Conservation (phyloP, 1,140 invertebrate species). For the Drosophila virilis region DNA sequence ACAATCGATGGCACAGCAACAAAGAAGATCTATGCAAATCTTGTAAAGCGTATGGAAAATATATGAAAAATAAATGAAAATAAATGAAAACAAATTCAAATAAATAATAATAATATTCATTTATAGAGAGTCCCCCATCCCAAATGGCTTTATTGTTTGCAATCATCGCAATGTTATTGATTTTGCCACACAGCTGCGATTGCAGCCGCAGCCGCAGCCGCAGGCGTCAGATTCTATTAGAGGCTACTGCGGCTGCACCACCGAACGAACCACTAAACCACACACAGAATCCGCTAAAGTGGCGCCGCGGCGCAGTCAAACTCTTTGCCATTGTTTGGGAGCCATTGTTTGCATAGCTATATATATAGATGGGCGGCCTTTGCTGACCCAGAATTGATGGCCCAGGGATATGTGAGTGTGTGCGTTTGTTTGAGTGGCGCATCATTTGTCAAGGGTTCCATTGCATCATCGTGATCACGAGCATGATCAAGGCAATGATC, state of each 20-base stretch:
- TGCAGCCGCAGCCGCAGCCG: slow-evolving; percentile 34
- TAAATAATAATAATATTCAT: slow-evolving; percentile 68
- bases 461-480: slow-evolving; percentile 32
- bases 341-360: slow-evolving; percentile 41
- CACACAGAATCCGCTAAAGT: neutral
- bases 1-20: slow-evolving; percentile 59
- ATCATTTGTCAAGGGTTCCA: slow-evolving; percentile 27
- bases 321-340: slow-evolving; percentile 39
- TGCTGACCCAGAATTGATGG: slow-evolving; percentile 53
- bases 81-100: slow-evolving; percentile 43
- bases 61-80: slow-evolving; percentile 57
- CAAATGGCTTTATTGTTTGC: slow-evolving; percentile 75
- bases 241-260: slow-evolving; percentile 27
- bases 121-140: slow-evolving; percentile 55
- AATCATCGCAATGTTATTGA: slow-evolving; percentile 57
- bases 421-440: neutral
- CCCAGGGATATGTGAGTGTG: slow-evolving; percentile 16
- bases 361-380: slow-evolving; percentile 12
- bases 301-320: slow-evolving; percentile 4
- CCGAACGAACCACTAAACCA: slow-evolving; percentile 16
- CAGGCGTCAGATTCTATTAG: slow-evolving; percentile 57
- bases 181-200: slow-evolving; percentile 50
- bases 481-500: slow-evolving; percentile 2
- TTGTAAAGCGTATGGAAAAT: slow-evolving; percentile 41
- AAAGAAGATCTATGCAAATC: slow-evolving; percentile 61